Evolutionary conservation across 2,888 invertebrate genomes (phyloP), one percentile per base, ranked within the genome.

Genomic region (Tinea semifulvella): DNA sequence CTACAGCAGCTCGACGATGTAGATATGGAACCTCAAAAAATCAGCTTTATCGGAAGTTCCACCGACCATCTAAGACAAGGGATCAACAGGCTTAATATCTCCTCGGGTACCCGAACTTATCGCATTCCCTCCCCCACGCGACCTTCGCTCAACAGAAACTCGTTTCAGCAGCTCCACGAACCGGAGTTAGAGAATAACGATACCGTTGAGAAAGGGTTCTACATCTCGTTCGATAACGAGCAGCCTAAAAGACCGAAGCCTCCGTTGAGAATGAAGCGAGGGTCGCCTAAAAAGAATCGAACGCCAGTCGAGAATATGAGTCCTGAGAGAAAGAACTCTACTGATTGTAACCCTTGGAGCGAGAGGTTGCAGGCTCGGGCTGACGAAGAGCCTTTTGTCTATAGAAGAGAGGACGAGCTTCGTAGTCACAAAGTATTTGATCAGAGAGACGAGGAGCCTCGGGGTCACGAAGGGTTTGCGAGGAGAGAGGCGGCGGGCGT

Each of bases 11-110:
- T 84, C 39, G 85, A 88, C 45, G 86, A 86, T 16, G 93, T 92
- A 62, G 93, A 93, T 61, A 94, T 95, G 94, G 94, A 93, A 57
- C 94, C 95, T 0, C 95, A 95, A 66, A 94, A 91, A 75, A 94
- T 95, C 58, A 94, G 94, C 45, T 95, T 95, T 62, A 94, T 94
- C 54, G 94, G 93, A 60, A 88, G 85, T 66, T 84, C 86, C 17
- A 77, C 77, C 22, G 67, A 84, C 56, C 77, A 79, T 22, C 58
- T 85, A 10, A 76, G 85, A 35, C 85, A 85, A 59, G 89, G 89
- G 56, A 86, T 92, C 57, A 85, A 88, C 57, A 85, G 89, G 56
- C 79, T 94, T 52, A 89, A 94, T 68, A 94, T 94, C 53, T 91
- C 92, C 8, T 94, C 93, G 22, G 94, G 94, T 46, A 92, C 88